These are phyloP conservation scores for Perognathus longimembris DNA, from an alignment of 2,113 vertebrate genomes.

Conservation along the genomic window DNA sequence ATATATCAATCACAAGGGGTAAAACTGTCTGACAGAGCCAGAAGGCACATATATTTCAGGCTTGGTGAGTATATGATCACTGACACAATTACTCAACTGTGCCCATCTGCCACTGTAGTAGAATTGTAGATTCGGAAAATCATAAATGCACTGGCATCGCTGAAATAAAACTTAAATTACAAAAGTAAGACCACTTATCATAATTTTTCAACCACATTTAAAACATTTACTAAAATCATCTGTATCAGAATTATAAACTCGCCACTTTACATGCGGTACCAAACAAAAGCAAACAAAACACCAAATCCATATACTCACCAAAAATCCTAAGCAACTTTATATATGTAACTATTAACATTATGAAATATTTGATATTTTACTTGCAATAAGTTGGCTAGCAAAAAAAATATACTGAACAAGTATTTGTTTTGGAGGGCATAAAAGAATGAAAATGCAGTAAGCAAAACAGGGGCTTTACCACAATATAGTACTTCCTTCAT, in stretches of 20 bases:
- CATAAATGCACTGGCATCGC: background rate
- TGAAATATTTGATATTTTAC: constrained; percentile 28
- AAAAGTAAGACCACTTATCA: no score
- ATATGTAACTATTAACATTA: background rate
- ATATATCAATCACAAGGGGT: background rate
- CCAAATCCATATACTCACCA: background rate
- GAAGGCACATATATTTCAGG: background rate
- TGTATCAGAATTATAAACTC: constrained; percentile 35
- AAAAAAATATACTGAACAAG: constrained; percentile 3
- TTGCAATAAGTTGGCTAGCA: background rate
- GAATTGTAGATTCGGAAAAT: background rate
- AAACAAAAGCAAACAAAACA: background rate
- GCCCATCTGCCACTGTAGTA: background rate
- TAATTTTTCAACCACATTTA: constrained; percentile 1
- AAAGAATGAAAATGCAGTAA: constrained; percentile 24
- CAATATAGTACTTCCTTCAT: no score
- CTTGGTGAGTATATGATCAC: background rate
- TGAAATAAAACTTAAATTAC: constrained; percentile 10
- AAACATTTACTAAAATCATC: constrained; percentile 34
- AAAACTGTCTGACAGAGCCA: constrained; percentile 17
- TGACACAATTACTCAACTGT: background rate
- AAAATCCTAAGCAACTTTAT: background rate
- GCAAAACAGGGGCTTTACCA: background rate
- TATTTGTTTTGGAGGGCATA: background rate
- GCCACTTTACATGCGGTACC: background rate